phyloP scores from a whole-genome alignment of 2,797 vertebrate genomes.

The Bryconaethiops microstoma region DNA sequence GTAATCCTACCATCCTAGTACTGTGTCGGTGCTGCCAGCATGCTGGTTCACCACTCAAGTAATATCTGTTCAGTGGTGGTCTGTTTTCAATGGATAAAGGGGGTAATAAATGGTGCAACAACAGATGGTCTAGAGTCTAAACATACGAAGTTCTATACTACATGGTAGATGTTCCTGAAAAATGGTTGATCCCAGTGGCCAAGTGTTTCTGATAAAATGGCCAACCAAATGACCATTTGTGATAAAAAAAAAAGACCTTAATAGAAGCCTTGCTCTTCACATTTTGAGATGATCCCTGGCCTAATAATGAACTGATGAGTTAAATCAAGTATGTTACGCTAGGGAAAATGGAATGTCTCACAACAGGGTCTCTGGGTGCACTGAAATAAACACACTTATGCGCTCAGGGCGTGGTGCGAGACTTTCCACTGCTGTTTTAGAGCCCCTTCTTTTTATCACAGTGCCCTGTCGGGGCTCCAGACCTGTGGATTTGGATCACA shows the following conservation, averaged over 20 bases:
- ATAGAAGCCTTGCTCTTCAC: neutral
- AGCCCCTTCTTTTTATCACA: conserved; percentile 11
- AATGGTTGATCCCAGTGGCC: too few species aligned
- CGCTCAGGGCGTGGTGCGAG: neutral
- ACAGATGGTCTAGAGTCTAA: neutral
- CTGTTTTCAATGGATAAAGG: neutral
- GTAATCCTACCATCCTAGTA: too few species aligned
- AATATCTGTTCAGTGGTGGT: too few species aligned
- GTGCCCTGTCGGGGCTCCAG: neutral
- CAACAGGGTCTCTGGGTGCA: neutral
- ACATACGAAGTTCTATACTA: neutral
- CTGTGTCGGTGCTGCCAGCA: too few species aligned
- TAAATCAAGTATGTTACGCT: neutral
- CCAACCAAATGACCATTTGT: neutral
- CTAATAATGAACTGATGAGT: neutral
- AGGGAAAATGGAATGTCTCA: neutral
- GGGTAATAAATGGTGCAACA: neutral
- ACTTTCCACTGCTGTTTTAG: conserved; percentile 6
- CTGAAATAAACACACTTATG: neutral
- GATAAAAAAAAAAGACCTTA: neutral
- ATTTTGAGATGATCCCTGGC: neutral
- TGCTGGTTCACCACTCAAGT: too few species aligned
- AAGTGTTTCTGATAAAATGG: neutral
- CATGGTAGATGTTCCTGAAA: neutral
- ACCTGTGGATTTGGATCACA: neutral